Base-by-base conservation (phyloP, 1,140 invertebrate genomes). In the Pseudoatta argentina region DNA sequence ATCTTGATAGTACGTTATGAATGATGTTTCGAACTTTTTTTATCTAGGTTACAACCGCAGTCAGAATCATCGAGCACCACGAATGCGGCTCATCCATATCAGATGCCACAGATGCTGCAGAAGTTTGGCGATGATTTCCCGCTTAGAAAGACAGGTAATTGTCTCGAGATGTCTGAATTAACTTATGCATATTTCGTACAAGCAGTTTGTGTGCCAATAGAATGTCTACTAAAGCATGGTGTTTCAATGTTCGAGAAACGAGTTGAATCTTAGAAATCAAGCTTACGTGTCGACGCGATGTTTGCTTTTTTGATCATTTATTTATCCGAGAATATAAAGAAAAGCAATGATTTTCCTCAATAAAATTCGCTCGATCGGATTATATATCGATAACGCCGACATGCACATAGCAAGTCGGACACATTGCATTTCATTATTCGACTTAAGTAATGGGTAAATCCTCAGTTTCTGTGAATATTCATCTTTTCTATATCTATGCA, bases 61-160 rank as follows among this genome's bases (percentile, higher is more conserved):
- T 94, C 95, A 16, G 94, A 95, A 39, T 94, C 94, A 18, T 86
- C 93, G 94, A 92, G 95, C 94, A 91, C 94, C 88, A 91, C 94
- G 55, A 96, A 96, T 88, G 96, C 96, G 76, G 96, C 96, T 86
- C 97, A 97, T 95, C 97, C 97, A 4, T 97, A 97, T 93, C 95
- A 97, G 92, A 96, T 97, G 94, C 97, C 97, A 51, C 95, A 95
- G 89, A 91, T 95, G 94, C 93, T 96, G 30, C 94, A 96, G 85
- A 94, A 95, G 91, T 94, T 95, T 82, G 88, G 94, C 87, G 94
- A 97, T 88, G 98, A 99, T 96, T 99, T 98, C 94, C 98, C 98
- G 64, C 96, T 99, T 2, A 95, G 98, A 88, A 99, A 99, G 96
- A 99, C 98, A 96, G 98, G 98, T 99, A 96, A 94, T 91, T 92